Evolutionary conservation across 2,888 invertebrate genomes (phyloP), one percentile per base, ranked within the genome.

Genomic region (Nineta flava): DNA sequence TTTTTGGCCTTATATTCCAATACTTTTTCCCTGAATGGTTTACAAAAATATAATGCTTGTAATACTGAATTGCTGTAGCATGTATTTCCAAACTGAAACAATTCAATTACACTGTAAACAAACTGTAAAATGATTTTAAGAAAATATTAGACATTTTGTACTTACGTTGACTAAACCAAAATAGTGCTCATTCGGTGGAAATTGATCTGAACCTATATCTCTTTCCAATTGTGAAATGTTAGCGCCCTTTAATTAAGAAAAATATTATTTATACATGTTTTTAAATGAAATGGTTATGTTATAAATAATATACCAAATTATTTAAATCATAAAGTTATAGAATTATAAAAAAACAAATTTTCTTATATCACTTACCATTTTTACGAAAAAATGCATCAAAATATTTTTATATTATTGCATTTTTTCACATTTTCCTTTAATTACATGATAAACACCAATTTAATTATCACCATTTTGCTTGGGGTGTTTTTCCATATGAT

Each of bases 31-130:
- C 99, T 80, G 67, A 99, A 99, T 52, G 99, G 99, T 63, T 93
- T 88, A 71, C 99, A 99, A 70, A 99, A 99, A 69, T 99, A 99
- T 56, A 99, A 75, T 31, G 99, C 99, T 79, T 99, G 99, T 56
- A 99, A 77, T 58, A 99, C 99, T 43, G 97, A 97, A 71, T 99
- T 99, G 68, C 96, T 96, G 69, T 99, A 99, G 72, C 99, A 99
- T 31, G 99, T 99, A 71, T 99, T 99, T 58, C 99, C 99, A 76
- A 99, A 99, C 87, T 90, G 73, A 57, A 79, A 76, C 3, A 19
- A 26, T 5, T 5, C 26, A 7, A 62, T 48, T 9, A 26, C 26
- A 6, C 7, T 26, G 26, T 26, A 26, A 26, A 26, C 26, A 26
- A 26, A 26, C 26, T 26, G 7, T 2, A 26, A 5, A 7, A 3